These are phyloP conservation scores for Acrobasis repandana DNA, from an alignment of 2,888 invertebrate genomes.

Conservation along the genomic window DNA sequence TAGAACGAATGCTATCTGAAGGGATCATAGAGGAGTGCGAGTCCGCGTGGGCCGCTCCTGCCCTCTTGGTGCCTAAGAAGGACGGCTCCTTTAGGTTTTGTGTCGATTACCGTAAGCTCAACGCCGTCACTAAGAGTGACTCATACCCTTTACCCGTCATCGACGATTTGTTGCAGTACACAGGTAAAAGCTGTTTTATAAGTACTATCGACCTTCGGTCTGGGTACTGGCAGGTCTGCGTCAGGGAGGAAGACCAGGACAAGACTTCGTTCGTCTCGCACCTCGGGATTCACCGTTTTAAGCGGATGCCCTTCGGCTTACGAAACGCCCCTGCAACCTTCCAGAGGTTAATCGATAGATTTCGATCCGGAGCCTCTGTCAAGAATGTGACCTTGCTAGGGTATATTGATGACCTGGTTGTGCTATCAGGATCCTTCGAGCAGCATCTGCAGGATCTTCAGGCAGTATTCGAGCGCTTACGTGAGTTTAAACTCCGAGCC, in stretches of 20 bases:
- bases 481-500: too few species aligned
- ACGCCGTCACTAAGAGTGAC: background rate
- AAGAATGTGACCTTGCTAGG: background rate
- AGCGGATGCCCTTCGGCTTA: too few species aligned
- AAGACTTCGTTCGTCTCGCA: too few species aligned
- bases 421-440: background rate
- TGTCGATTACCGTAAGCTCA: background rate
- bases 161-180: constrained; percentile 2
- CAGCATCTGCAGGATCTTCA: background rate
- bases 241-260: too few species aligned
- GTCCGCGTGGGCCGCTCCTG: background rate
- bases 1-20: background rate
- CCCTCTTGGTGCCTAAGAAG: background rate
- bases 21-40: constrained; percentile 1
- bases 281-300: too few species aligned
- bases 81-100: too few species aligned
- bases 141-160: background rate
- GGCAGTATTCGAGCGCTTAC: background rate
- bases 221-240: too few species aligned
- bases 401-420: background rate
- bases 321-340: too few species aligned
- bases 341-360: too few species aligned
- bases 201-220: too few species aligned
- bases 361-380: too few species aligned
- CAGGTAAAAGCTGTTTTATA: constrained; percentile 1